Evolutionary conservation across 1,140 invertebrate genomes (phyloP), one percentile per base, ranked within the genome.

Genomic region (Caenorhabditis elegans): DNA sequence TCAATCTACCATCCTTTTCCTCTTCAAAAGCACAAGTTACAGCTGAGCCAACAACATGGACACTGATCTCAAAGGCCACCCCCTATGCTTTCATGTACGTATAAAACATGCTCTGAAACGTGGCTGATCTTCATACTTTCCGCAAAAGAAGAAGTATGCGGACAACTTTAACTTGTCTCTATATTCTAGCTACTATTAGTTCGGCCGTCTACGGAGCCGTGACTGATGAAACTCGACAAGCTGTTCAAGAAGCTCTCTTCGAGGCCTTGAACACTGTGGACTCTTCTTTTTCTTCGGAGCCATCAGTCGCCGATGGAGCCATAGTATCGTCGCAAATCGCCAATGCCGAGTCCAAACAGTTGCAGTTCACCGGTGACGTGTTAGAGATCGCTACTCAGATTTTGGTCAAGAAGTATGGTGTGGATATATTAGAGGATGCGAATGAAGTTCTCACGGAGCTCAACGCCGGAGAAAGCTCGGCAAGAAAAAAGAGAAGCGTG

Each of bases 321-420:
- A 70, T 70, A 2, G 34, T 70, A 8, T 70, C 60, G 0, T 70
- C 60, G 19, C 60, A 70, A 70, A 70, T 22, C 3, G 60, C 60
- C 28, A 70, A 70, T 39, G 34, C 13, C 17, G 60, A 70, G 43
- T 70, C 60, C 3, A 70, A 70, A 11, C n/a, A 70, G 22, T 13
- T 22, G 1, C 60, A 70, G 13, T 70, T 70, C 10, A 70, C 60
- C 8, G 60, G 60, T 39, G 60, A 70, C 17, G 60, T 70, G n/a
- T 22, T 70, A 17, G 60, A 70, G 22, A 34, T 70, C 39, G 60
- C 60, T 34, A 70, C 60, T 2, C 78, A 60, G 36, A 24, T 82
- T n/a, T 31, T 82, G 22, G 36, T 82, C 0, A n/a, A 51, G 22
- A 76, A 82, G 49, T 76, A 82, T 39, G 80, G 80, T 17, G 49